phyloP scores from a whole-genome alignment of 2,113 vertebrate species.

The Plestiodon gilberti region DNA sequence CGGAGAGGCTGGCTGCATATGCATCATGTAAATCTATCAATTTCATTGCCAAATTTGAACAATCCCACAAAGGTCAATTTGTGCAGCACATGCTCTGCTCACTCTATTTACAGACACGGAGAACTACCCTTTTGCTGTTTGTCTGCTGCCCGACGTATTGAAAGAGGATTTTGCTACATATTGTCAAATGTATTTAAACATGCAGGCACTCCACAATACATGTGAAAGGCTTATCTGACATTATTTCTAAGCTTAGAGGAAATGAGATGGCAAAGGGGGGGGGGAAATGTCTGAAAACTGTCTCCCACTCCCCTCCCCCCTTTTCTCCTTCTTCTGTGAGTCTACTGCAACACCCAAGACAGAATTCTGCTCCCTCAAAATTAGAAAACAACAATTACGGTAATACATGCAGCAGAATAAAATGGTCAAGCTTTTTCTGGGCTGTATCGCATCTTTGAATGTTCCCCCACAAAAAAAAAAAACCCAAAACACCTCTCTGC shows the following conservation, averaged over 20 bases:
- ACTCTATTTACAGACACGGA: constrained; percentile 41
- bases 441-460: background rate
- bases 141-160: constrained; percentile 26
- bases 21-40: constrained; percentile 70
- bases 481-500: background rate
- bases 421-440: background rate
- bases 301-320: background rate
- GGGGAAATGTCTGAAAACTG: background rate
- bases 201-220: constrained; percentile 9
- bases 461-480: background rate
- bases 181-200: constrained; percentile 22
- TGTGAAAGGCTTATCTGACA: background rate
- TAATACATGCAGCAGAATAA: background rate
- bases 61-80: constrained; percentile 57
- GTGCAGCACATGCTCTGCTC: background rate
- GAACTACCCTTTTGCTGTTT: constrained; percentile 41
- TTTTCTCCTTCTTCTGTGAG: background rate
- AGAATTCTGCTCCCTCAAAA: background rate
- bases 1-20: constrained; percentile 56
- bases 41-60: constrained; percentile 70
- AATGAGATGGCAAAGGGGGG: constrained; percentile 21
- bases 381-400: background rate
- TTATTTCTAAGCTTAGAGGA: constrained; percentile 25
- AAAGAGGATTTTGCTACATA: constrained; percentile 38
- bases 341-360: background rate